These are phyloP conservation scores for Peromyscus polionotus DNA, from an alignment of 2,113 vertebrate genomes.

Conservation along the genomic window DNA sequence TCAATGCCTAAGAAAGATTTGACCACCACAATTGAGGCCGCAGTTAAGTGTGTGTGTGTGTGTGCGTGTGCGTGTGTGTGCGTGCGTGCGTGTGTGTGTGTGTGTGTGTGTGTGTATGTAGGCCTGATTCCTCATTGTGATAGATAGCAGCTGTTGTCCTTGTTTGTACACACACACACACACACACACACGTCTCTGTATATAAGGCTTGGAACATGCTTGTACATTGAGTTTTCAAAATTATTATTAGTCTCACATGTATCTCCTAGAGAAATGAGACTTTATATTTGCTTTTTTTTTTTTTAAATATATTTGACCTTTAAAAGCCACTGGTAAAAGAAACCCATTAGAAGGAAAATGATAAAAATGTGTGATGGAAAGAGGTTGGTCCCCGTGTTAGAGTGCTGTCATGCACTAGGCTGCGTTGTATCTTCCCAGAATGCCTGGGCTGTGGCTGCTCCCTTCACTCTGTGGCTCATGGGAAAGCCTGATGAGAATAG, in stretches of 20 bases:
- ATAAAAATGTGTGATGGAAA: background rate
- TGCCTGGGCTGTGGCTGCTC: background rate
- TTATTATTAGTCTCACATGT: background rate
- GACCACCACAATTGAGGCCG: background rate
- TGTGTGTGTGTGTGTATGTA: background rate
- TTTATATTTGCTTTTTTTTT: background rate
- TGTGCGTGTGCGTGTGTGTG: background rate
- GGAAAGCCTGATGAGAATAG: background rate
- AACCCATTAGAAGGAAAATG: background rate
- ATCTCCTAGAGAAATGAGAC: background rate
- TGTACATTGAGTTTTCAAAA: background rate
- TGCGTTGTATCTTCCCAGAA: background rate
- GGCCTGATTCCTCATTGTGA: background rate
- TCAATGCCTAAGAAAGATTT: background rate
- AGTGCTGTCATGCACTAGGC: background rate
- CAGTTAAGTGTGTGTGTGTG: background rate
- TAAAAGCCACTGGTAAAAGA: background rate
- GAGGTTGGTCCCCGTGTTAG: background rate
- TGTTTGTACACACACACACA: background rate
- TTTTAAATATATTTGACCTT: background rate
- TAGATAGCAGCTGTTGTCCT: background rate
- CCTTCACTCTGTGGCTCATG: constrained; percentile 21
- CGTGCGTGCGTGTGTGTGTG: background rate
- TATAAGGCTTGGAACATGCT: background rate
- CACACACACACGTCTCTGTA: background rate